These are phyloP conservation scores for Axinella damicornis DNA, from an alignment of 37 sponge, comb jelly and placozoan species.

Conservation along the genomic window DNA sequence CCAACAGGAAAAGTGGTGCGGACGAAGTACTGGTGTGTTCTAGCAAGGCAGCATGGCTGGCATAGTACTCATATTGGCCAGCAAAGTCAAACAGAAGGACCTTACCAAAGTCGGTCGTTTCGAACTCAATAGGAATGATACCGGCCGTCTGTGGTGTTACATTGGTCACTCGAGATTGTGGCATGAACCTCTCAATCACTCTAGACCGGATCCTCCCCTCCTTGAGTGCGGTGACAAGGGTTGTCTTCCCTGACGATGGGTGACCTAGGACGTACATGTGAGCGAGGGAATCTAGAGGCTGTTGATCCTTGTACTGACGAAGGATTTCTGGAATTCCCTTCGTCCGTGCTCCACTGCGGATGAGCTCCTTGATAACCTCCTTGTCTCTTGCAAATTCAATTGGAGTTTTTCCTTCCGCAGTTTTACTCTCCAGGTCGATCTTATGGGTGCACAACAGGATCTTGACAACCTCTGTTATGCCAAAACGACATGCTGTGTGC, in stretches of 20 bases:
- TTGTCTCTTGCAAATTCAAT: conserved; percentile 24
- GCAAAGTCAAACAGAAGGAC: conserved; percentile 69
- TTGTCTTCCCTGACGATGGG: conserved; percentile 57
- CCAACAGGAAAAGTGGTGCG: conserved; percentile 53
- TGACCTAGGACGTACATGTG: conserved; percentile 55
- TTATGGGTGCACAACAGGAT: conserved; percentile 14
- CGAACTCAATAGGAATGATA: conserved; percentile 40
- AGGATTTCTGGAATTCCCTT: not conserved
- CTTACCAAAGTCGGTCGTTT: conserved; percentile 51
- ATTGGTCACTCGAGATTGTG: not conserved
- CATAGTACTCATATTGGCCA: conserved; percentile 61
- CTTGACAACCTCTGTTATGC: conserved; percentile 17
- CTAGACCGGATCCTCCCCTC: not conserved
- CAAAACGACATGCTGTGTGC: conserved; percentile 27
- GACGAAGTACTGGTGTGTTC: conserved; percentile 40
- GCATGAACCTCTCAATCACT: not conserved
- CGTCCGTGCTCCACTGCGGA: conserved; percentile 44
- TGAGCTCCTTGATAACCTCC: conserved; percentile 31
- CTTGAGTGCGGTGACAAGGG: conserved; percentile 45
- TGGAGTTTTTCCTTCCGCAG: not conserved
- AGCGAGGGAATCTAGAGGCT: conserved; percentile 25
- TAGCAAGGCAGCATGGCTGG: conserved; percentile 54
- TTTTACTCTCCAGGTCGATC: conserved; percentile 18
- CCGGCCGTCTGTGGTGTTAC: conserved; percentile 42
- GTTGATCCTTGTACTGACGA: not conserved